Conservation (phyloP, 2,113 vertebrate species). For the Oriolus oriolus region DNA sequence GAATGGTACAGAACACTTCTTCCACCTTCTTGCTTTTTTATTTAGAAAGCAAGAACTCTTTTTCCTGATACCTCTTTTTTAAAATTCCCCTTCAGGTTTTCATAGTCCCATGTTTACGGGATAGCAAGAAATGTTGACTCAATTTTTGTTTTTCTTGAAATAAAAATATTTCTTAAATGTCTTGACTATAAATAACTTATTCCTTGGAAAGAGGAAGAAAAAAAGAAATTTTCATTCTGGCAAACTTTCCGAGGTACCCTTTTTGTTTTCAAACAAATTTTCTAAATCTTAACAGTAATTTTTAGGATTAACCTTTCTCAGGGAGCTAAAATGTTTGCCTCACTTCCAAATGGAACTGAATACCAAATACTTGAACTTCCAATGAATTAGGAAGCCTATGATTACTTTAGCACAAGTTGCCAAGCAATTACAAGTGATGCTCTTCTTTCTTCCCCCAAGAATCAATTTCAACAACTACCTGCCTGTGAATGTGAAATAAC, state of each 20-base stretch:
- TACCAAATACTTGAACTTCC: neutral
- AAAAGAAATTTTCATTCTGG: neutral
- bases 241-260: neutral
- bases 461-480: neutral
- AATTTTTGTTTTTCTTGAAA: neutral
- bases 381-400: neutral
- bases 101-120: neutral
- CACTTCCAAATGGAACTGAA: neutral
- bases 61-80: neutral
- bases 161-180: neutral
- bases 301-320: neutral
- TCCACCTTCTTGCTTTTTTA: neutral
- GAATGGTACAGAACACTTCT: neutral
- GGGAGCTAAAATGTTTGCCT: neutral
- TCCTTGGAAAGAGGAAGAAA: neutral
- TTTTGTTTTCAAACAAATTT: neutral
- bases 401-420: neutral
- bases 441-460: neutral
- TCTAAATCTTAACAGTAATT: neutral
- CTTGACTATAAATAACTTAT: neutral
- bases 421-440: neutral
- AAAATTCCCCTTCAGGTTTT: neutral
- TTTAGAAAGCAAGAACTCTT: neutral
- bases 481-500: neutral
- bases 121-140: neutral